Evolutionary conservation across 2,797 vertebrate genomes (phyloP).

Genomic region (Remorina albescens): DNA sequence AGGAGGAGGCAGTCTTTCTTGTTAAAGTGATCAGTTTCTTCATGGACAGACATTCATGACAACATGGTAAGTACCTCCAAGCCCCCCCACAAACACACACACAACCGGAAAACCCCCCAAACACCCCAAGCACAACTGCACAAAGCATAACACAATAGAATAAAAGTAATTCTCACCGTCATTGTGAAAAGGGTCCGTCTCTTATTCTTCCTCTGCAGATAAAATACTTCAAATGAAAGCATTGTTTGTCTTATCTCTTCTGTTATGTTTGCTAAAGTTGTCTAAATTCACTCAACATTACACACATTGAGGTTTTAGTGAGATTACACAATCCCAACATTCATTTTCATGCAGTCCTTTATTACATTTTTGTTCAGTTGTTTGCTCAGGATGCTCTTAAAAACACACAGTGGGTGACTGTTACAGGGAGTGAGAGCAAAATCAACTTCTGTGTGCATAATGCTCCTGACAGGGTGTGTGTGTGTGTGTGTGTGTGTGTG

Average conservation of each 20-base stretch:
- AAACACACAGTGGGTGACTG: too few species aligned
- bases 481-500: conserved; percentile 24
- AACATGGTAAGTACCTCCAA: conserved; percentile 38
- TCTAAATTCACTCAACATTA: neutral
- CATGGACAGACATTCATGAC: conserved; percentile 54
- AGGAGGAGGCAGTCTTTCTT: conserved; percentile 48
- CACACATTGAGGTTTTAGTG: neutral
- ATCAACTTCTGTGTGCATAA: conserved; percentile 20
- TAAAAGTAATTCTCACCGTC: neutral
- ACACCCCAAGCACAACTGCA: neutral
- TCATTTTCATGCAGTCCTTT: neutral
- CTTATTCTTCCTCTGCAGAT: neutral
- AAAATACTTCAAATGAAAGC: too few species aligned
- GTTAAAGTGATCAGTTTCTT: conserved; percentile 71
- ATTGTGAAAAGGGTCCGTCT: neutral
- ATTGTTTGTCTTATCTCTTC: too few species aligned
- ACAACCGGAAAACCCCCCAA: conserved; percentile 21
- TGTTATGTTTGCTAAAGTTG: neutral
- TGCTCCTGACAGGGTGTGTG: conserved; percentile 41
- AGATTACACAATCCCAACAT: too few species aligned
- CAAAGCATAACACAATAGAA: conserved; percentile 11
- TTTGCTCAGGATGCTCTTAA: too few species aligned
- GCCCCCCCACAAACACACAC: neutral
- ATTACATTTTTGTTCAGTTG: neutral
- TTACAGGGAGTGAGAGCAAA: conserved; percentile 12